A percentile compares a stretch with the other conserved stretches of the same genome.
Conservation (phyloP, 2,797 vertebrate species). For the Sarcophilus harrisii region DNA sequence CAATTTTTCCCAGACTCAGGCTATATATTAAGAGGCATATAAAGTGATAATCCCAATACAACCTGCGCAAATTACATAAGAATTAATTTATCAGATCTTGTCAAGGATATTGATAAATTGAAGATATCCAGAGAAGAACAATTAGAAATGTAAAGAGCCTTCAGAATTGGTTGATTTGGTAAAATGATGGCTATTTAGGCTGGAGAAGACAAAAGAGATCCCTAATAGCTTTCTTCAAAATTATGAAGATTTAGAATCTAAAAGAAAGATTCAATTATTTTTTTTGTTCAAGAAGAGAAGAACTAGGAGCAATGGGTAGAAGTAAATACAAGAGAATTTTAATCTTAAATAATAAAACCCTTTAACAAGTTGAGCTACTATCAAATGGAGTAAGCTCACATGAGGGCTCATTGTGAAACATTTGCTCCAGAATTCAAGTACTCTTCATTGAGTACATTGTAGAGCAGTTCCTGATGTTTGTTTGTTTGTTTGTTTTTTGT, state of each 20-base stretch:
- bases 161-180: background rate
- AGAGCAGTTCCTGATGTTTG: background rate
- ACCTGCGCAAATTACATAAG: background rate
- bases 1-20: conserved; percentile 1
- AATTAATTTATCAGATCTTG: background rate
- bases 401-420: background rate
- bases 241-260: background rate
- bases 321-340: background rate
- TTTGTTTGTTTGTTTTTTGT: no score
- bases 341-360: background rate
- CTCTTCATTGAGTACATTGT: background rate
- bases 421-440: background rate
- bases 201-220: background rate
- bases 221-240: background rate
- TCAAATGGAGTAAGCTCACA: background rate
- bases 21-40: background rate
- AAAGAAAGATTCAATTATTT: background rate
- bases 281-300: background rate
- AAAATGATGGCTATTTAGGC: background rate
- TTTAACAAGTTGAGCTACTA: background rate
- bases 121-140: background rate
- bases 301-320: background rate
- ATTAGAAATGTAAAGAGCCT: background rate
- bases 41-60: background rate
- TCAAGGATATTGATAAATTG: background rate